Evolutionary conservation across 2,888 invertebrate species (phyloP), one percentile per base, ranked within the genome.

Genomic region (Synergus japonicus): DNA sequence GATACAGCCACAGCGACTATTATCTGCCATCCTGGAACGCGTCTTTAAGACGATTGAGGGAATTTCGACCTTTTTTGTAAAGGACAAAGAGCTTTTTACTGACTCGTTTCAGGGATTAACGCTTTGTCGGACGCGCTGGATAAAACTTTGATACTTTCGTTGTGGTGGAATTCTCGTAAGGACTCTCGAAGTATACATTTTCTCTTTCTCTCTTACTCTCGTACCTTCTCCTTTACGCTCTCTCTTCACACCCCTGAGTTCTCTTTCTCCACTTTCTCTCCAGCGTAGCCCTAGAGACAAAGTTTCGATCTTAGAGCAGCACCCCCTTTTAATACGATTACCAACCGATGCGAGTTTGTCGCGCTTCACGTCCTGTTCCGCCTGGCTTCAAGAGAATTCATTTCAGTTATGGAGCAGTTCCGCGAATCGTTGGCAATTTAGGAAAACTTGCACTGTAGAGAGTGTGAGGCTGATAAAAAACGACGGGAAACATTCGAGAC

Each of bases 51-150:
- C 37, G 80, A 83, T 78, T 79, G 77, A 79, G 81, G 80, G 77
- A 79, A 78, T 81, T 81, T 81, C 79, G 69, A 80, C 80, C 78
- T 83, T 80, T 83, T 29, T 29, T 29, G 73, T 81, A 80, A 76
- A 77, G 84, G 83, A 88, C 86, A 88, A 88, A 87, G 86, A 86
- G 84, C 84, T 86, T 88, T 88, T 86, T 85, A 87, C 84, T 78
- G 83, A 86, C 83, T 84, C 86, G 85, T 86, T 88, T 85, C 83
- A 80, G 86, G 87, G 87, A 86, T 86, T 88, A 87, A 88, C 86
- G 88, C 86, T 87, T 86, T 86, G 86, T 84, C 83, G 86, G 84
- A 81, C 84, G 85, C 82, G 85, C 76, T 67, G 85, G 83, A 84
- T 83, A 84, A 83, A 84, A 85, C 83, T 83, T 83, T 82, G 81